Evolutionary conservation across 1,140 invertebrate genomes (phyloP).

Genomic region (Conus ventricosus): DNA sequence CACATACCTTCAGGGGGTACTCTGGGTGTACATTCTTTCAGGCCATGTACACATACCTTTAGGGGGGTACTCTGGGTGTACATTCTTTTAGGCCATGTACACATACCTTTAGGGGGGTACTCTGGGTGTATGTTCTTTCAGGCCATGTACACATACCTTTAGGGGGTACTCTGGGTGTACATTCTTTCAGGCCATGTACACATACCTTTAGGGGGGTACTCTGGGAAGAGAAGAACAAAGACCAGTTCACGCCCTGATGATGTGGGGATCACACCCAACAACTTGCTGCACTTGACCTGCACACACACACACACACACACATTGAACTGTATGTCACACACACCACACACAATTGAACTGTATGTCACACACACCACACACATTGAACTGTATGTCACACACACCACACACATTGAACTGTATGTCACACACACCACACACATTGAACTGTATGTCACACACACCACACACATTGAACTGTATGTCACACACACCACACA

Average conservation of each 20-base stretch:
- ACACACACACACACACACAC: background rate
- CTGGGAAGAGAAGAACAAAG: constrained; percentile 56
- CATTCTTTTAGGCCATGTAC: no score
- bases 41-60: no score
- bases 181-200: background rate
- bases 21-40: no score
- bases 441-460: background rate
- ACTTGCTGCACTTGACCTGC: constrained; percentile 54
- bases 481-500: background rate
- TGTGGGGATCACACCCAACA: constrained; percentile 46
- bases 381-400: no score
- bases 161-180: no score
- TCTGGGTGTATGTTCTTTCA: no score
- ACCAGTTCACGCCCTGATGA: constrained; percentile 52
- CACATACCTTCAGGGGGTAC: no score
- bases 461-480: background rate
- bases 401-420: background rate
- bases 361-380: background rate
- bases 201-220: constrained; percentile 60
- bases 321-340: background rate
- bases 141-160: no score
- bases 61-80: no score
- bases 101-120: no score
- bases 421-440: background rate
- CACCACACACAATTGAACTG: constrained; percentile 7